Percentiles rank a stretch among this genome's conserved stretches.
Conservation (phyloP, 2,888 invertebrate genomes). For the Orchestes rusci region DNA sequence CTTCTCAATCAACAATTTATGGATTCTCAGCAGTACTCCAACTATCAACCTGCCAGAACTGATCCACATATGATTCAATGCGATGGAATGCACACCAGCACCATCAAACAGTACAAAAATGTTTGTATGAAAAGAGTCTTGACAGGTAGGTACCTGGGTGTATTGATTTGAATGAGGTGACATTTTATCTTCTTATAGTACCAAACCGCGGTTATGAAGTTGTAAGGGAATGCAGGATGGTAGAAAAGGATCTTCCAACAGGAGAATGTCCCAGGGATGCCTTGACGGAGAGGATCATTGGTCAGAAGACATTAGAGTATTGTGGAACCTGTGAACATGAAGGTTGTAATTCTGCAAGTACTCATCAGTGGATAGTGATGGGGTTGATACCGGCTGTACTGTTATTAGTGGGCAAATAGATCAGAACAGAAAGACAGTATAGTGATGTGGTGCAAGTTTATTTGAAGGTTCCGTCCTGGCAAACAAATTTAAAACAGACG, state of each 20-base stretch:
- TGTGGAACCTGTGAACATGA: constrained; percentile 29
- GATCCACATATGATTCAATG: constrained; percentile 27
- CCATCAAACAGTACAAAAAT: constrained; percentile 25
- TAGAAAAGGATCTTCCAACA: constrained; percentile 19
- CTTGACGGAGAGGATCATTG: constrained; percentile 5
- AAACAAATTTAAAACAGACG: too few species aligned
- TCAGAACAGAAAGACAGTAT: neutral
- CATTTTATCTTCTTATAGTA: too few species aligned
- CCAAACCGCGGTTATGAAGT: constrained; percentile 23
- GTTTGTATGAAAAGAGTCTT: constrained; percentile 30
- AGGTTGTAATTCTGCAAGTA: constrained; percentile 26
- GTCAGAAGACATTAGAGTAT: constrained; percentile 21
- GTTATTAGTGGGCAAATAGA: constrained; percentile 12
- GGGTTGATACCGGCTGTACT: constrained; percentile 17
- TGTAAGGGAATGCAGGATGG: constrained; percentile 29
- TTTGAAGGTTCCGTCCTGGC: too few species aligned
- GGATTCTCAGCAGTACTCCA: constrained; percentile 40
- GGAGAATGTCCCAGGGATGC: constrained; percentile 30
- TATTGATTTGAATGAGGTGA: neutral
- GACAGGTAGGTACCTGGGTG: constrained; percentile 20
- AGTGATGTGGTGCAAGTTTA: neutral
- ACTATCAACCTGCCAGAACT: constrained; percentile 31
- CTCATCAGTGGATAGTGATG: constrained; percentile 13
- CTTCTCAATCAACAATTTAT: constrained; percentile 23
- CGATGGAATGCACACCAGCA: constrained; percentile 26